phyloP scores from a whole-genome alignment of 1,140 invertebrate species.

The Gryon sp. region DNA sequence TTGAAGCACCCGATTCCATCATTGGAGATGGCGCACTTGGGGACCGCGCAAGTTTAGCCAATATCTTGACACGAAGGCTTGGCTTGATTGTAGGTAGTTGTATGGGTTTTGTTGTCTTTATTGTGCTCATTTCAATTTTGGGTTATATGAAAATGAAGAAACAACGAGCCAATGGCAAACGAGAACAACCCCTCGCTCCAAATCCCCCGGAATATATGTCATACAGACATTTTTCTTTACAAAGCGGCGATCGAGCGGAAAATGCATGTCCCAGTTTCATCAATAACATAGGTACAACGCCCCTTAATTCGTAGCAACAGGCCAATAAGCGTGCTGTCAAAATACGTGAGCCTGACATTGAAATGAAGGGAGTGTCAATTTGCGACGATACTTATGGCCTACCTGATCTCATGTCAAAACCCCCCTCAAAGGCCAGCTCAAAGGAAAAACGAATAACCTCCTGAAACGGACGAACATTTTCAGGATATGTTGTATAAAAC shows the following conservation, averaged over 20 bases:
- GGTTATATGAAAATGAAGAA: conserved; percentile 91
- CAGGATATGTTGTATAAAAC: conserved; percentile 54
- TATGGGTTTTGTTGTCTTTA: conserved; percentile 85
- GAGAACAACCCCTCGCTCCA: conserved; percentile 74
- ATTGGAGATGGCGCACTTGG: conserved; percentile 83
- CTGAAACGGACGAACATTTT: conserved; percentile 52
- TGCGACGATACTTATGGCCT: conserved; percentile 68
- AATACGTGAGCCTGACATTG: conserved; percentile 66
- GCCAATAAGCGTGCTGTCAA: conserved; percentile 61
- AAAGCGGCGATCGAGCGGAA: conserved; percentile 73
- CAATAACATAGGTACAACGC: conserved; percentile 74
- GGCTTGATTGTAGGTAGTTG: conserved; percentile 92
- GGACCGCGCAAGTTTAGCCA: conserved; percentile 82
- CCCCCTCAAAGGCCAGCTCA: conserved; percentile 21
- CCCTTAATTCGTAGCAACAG: conserved; percentile 77
- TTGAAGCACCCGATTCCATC: conserved; percentile 85
- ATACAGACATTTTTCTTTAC: conserved; percentile 83
- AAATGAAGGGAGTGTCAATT: conserved; percentile 70
- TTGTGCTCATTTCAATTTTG: conserved; percentile 82
- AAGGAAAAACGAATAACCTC: conserved; percentile 47
- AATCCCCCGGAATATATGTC: conserved; percentile 87
- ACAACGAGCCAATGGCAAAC: conserved; percentile 84
- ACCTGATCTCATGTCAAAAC: conserved; percentile 40
- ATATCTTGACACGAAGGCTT: conserved; percentile 87
- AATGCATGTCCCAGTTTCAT: conserved; percentile 78